Conservation (phyloP, 2,113 vertebrate species). For the Ranitomeya imitator region DNA sequence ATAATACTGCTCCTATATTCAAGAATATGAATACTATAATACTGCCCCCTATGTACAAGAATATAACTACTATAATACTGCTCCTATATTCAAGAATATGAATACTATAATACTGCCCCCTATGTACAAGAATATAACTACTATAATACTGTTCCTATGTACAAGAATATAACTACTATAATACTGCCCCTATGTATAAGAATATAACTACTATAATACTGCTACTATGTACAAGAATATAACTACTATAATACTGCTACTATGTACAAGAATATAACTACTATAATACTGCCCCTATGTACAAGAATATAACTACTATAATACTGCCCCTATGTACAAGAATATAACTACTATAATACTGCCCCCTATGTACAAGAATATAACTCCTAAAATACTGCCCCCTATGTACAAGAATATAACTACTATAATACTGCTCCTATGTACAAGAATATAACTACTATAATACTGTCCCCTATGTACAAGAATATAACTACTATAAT, state of each 20-base stretch:
- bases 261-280: not conserved
- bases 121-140: not conserved
- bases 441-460: not conserved
- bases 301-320: not conserved
- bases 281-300: not conserved
- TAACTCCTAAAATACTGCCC: not conserved
- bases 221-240: not conserved
- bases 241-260: not conserved
- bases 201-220: not conserved
- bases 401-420: not conserved
- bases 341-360: not conserved
- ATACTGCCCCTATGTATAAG: not conserved
- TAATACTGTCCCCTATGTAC: not conserved
- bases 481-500: too few species aligned
- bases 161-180: not conserved
- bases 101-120: not conserved
- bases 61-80: not conserved
- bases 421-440: not conserved
- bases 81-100: not conserved
- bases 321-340: not conserved
- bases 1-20: not conserved
- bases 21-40: not conserved
- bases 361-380: not conserved
- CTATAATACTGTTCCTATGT: not conserved
- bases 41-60: not conserved